A percentile compares a stretch with the other conserved stretches of the same genome.
Conservation (phyloP, 30 jellyfish, hydroid and myxozoan genomes). For the Hydra vulgaris region DNA sequence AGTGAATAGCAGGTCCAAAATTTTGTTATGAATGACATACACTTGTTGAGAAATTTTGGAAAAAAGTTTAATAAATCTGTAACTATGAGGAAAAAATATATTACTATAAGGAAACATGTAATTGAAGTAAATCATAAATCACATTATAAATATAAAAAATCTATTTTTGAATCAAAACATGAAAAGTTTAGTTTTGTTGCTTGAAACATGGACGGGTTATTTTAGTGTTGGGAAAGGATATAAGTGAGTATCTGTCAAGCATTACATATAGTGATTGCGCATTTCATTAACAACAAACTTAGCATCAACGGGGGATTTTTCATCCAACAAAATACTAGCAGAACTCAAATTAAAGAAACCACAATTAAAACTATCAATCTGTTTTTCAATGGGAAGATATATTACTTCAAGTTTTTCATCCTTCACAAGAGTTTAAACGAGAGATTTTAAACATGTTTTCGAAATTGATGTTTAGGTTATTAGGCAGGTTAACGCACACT, state of each 20-base stretch:
- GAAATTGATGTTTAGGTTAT: not conserved
- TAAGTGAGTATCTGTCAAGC: slow-evolving; percentile 4
- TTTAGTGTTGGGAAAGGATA: not conserved
- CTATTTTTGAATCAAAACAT: not conserved
- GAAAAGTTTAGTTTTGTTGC: slow-evolving; percentile 7
- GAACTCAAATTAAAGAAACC: not conserved
- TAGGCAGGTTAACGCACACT: slow-evolving; percentile 1
- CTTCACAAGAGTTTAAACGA: not conserved
- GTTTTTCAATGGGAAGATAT: not conserved
- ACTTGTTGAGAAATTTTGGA: not conserved
- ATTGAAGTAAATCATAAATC: not conserved
- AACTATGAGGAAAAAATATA: not conserved
- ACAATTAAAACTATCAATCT: not conserved
- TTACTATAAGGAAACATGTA: not conserved
- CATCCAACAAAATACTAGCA: slow-evolving; percentile 10
- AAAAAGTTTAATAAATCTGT: not conserved
- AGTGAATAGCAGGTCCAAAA: not conserved
- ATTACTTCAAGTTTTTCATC: not conserved
- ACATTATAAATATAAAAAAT: too few species aligned
- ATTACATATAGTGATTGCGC: slow-evolving; percentile 1
- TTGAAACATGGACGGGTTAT: not conserved
- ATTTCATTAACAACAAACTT: not conserved
- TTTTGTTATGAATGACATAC: not conserved
- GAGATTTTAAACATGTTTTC: not conserved
- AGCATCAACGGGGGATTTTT: not conserved